Conservation (phyloP, 2,888 invertebrate genomes). For the Myathropa florea region DNA sequence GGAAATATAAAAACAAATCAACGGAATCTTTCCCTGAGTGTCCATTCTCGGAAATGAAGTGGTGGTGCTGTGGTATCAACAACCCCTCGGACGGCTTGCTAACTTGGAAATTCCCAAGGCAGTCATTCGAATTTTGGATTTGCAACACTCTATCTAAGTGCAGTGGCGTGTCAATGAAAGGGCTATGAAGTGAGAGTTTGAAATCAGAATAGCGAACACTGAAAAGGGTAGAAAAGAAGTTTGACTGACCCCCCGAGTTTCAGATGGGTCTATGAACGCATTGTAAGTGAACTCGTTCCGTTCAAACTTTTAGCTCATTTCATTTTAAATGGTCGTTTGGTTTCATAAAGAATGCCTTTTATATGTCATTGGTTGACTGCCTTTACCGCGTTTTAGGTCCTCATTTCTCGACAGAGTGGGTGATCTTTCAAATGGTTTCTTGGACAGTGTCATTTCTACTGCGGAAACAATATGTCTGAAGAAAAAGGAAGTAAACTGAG, state of each 20-base stretch:
- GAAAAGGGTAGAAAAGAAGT: neutral
- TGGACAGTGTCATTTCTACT: no score
- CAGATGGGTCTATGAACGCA: neutral
- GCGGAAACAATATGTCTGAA: no score
- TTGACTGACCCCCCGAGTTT: neutral
- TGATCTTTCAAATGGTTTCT: no score
- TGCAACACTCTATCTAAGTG: neutral
- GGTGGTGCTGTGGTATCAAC: neutral
- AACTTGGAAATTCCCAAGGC: neutral
- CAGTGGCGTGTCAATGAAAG: neutral
- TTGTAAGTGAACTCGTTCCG: neutral
- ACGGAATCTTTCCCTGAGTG: neutral
- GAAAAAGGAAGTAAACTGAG: no score
- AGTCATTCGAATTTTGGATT: neutral
- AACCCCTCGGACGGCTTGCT: neutral
- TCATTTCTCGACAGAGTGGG: no score
- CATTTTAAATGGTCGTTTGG: no score
- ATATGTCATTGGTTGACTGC: no score
- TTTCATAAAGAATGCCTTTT: no score
- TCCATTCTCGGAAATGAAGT: constrained; percentile 1
- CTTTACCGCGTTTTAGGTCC: no score
- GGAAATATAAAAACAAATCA: constrained; percentile 46
- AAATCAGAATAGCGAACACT: neutral
- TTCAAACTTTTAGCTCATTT: no score
- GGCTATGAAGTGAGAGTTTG: neutral